Base-by-base conservation (phyloP, 2,113 vertebrate genomes). In the Pithys albifrons region DNA sequence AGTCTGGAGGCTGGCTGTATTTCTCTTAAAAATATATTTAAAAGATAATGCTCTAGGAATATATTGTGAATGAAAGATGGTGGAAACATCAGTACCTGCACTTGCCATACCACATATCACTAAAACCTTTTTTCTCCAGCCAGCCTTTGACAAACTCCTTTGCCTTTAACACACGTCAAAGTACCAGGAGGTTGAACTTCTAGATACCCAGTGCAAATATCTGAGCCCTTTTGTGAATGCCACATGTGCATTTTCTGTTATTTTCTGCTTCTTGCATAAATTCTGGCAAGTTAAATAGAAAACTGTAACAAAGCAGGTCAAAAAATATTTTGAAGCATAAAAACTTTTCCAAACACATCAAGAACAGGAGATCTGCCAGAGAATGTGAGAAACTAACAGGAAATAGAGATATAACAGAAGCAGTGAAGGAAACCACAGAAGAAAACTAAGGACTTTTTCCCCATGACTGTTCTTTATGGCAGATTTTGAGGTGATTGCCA, bases 221-320 rank as follows among this genome's bases (percentile, higher is more conserved):
- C 33, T 4, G 1, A 81, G 61, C n/a, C 61, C 43, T 91, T 88
- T 88, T 81, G 27, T 66, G 52, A 73, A 59, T 57, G 58, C 66
- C 69, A 37, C 57, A 45, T 88, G 18, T 67, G 62, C 52, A 31
- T 61, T 90, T 71, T 61, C 31, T 93, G 39, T 67, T 71, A 74
- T 24, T 92, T 96, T 95, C 76, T 94, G 54, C 69, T 91, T 90
- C 75, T 90, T 61, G 27, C 39, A 70, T 55, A 77, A 82, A 73
- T 23, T 62, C 59, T 80, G 79, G 31, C 19, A 76, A 77, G 41
- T 89, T 87, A 78, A 88, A 65, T 83, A 66, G 37, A 73, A 61
- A 91, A 27, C 20, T 29, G 28, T 73, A 66, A 81, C 70, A 93
- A 92, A 91, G n/a, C 25, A 84, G 75, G 48, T 54, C 7, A 62